Evolutionary conservation across 2,113 vertebrate species (phyloP).

Genomic region (Bombycilla garrulus): DNA sequence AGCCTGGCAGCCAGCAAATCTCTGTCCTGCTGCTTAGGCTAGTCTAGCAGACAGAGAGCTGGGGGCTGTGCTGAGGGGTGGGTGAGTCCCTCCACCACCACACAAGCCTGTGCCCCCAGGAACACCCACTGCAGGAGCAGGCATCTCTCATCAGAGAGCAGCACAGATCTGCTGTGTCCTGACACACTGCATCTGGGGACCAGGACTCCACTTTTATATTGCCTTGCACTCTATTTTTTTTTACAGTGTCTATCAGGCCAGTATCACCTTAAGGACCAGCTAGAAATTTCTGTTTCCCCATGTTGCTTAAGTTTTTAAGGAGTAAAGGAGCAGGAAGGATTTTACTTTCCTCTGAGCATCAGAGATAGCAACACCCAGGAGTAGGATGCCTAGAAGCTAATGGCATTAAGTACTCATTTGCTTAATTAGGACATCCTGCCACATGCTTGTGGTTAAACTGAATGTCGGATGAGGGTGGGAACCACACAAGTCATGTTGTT

Average conservation of each 20-base stretch:
- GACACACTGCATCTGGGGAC: rapidly evolving
- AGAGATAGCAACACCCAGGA: background rate
- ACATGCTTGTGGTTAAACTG: background rate
- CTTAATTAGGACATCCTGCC: background rate
- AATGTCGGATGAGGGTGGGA: background rate
- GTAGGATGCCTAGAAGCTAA: background rate
- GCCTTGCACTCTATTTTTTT: background rate
- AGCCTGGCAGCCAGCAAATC: background rate
- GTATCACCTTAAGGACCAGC: background rate
- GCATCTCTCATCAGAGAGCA: too few species aligned
- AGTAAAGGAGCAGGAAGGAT: background rate
- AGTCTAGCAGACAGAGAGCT: background rate
- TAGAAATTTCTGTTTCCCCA: background rate
- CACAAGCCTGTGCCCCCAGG: rapidly evolving
- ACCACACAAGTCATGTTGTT: background rate
- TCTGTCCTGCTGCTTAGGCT: background rate
- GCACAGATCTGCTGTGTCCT: background rate
- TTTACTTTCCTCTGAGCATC: background rate
- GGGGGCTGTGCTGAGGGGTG: background rate
- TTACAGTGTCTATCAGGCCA: background rate
- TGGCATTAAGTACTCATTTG: background rate
- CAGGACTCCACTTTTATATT: background rate
- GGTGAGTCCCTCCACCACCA: background rate
- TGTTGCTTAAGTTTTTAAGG: background rate
- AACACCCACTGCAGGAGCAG: rapidly evolving